Percentiles rank a stretch among this genome's conserved stretches.
Evolutionary conservation across 2,113 vertebrate species (phyloP).

Genomic region (Empidonax traillii): DNA sequence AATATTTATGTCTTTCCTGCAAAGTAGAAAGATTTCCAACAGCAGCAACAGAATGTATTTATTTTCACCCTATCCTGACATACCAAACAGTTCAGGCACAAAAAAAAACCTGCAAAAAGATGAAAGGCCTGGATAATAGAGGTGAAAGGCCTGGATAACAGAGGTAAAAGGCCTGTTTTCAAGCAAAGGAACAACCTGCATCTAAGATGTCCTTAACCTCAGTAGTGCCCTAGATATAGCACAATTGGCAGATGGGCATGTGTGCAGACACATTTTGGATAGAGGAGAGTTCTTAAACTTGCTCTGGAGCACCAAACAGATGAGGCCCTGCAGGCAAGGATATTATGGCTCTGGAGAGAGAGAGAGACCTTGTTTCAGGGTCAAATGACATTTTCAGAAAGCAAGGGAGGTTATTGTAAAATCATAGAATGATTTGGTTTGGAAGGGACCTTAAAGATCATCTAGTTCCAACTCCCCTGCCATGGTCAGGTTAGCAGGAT

Average conservation of each 20-base stretch:
- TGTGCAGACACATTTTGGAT: not conserved
- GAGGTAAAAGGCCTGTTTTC: not conserved
- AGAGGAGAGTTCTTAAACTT: not conserved
- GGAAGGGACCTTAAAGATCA: not conserved
- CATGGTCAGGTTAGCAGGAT: not conserved
- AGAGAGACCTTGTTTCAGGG: not conserved
- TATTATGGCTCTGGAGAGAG: not conserved
- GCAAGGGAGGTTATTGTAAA: not conserved
- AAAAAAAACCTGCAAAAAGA: not conserved
- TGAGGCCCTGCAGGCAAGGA: not conserved
- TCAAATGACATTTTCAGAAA: not conserved
- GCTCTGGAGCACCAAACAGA: not conserved
- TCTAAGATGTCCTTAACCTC: not conserved
- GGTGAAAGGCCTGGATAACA: not conserved
- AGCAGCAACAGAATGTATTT: not conserved
- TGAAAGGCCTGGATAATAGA: not conserved
- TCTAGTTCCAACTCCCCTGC: not conserved
- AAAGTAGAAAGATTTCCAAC: not conserved
- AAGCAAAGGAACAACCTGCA: not conserved
- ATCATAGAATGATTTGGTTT: not conserved
- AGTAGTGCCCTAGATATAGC: constrained; percentile 1
- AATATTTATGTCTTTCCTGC: not conserved
- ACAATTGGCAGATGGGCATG: not conserved
- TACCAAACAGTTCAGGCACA: not conserved
- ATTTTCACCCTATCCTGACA: not conserved